Evolutionary conservation across 2,888 invertebrate genomes (phyloP).

Genomic region (Oligia fasciuncula): DNA sequence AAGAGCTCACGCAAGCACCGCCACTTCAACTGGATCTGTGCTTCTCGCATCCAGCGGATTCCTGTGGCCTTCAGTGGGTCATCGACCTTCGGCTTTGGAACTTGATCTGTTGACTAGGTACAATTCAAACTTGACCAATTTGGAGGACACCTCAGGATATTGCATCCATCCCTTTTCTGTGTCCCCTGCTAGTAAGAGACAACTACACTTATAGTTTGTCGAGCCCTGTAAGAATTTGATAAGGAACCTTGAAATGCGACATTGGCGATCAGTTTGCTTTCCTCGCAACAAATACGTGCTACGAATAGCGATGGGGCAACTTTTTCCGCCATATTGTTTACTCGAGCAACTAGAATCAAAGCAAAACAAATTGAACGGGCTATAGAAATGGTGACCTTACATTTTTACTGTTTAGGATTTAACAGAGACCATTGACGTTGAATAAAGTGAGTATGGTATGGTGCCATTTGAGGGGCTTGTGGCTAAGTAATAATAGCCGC

Average conservation of each 20-base stretch:
- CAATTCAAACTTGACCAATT: background rate
- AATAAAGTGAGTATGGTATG: conserved; percentile 3
- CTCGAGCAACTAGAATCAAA: conserved; percentile 40
- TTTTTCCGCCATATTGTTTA: conserved; percentile 56
- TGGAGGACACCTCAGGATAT: background rate
- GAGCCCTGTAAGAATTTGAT: conserved; percentile 53
- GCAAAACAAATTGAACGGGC: conserved; percentile 42
- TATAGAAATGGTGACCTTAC: conserved; percentile 33
- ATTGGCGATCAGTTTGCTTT: conserved; percentile 59
- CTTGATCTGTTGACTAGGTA: background rate
- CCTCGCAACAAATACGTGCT: conserved; percentile 56
- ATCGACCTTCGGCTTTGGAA: background rate
- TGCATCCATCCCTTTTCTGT: background rate
- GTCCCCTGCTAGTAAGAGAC: background rate
- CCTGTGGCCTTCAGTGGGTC: background rate
- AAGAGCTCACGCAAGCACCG: background rate
- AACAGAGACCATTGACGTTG: background rate
- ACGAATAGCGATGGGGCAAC: conserved; percentile 50
- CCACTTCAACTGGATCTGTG: background rate
- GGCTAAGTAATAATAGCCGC: background rate
- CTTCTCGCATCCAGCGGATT: background rate
- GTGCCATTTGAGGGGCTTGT: background rate
- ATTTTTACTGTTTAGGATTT: conserved; percentile 27
- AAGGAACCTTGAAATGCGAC: conserved; percentile 57
- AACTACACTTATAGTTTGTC: conserved; percentile 4